These are phyloP conservation scores for Trichomalopsis sarcophagae DNA, from an alignment of 1,140 invertebrate genomes.

Conservation along the genomic window DNA sequence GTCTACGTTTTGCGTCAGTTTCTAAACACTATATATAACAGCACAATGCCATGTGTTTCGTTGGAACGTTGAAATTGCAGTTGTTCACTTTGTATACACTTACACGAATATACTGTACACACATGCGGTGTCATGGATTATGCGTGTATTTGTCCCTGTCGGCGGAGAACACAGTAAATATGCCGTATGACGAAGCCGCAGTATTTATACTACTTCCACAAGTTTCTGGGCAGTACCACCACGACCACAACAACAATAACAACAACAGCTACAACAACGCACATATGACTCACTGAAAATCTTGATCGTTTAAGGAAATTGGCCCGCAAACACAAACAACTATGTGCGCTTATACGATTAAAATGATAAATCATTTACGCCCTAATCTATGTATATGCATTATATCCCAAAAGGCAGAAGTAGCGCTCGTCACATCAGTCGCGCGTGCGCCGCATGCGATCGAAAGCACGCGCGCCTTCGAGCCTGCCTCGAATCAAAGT, in stretches of 20 bases:
- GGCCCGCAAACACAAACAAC: no score
- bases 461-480: no score
- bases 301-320: no score
- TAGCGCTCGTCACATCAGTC: not conserved
- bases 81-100: not conserved
- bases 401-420: not conserved
- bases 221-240: not conserved
- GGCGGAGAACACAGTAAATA: no score
- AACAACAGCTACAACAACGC: no score
- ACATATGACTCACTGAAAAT: no score
- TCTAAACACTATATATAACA: slow-evolving; percentile 8
- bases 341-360: no score
- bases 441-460: not conserved
- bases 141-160: not conserved
- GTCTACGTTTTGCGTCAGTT: not conserved
- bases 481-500: no score
- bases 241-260: no score
- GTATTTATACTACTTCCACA: not conserved
- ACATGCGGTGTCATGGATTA: not conserved
- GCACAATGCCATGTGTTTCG: not conserved
- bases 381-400: no score
- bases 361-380: no score
- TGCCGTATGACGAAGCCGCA: no score
- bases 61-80: not conserved
- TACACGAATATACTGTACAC: not conserved